A percentile compares a stretch with the other conserved stretches of the same genome.
Evolutionary conservation across 2,888 invertebrate species (phyloP).

Genomic region (Lamproptera curius): DNA sequence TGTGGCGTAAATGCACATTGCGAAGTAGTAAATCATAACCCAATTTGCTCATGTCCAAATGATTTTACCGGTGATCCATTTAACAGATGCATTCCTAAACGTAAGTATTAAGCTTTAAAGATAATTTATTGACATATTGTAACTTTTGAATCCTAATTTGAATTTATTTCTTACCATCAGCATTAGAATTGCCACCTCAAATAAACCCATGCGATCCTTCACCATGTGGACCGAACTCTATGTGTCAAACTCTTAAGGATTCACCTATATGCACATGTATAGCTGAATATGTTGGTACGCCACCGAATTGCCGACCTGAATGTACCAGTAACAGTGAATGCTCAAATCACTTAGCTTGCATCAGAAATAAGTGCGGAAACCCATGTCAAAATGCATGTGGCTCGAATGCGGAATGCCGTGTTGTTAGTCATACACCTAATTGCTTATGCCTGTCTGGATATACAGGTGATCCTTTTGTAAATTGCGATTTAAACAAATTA

Average conservation of each 20-base stretch:
- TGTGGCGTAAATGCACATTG: conserved; percentile 86
- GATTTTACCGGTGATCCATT: conserved; percentile 87
- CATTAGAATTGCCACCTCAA: conserved; percentile 51
- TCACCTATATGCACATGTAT: conserved; percentile 84
- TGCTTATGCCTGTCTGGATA: conserved; percentile 82
- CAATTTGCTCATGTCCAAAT: conserved; percentile 85
- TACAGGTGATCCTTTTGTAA: conserved; percentile 84
- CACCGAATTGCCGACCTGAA: conserved; percentile 86
- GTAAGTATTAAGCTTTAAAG: conserved; percentile 58
- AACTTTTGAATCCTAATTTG: too few species aligned
- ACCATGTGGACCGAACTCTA: conserved; percentile 82
- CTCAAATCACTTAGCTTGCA: conserved; percentile 81
- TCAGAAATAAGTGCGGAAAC: conserved; percentile 84
- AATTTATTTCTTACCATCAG: conserved; percentile 39
- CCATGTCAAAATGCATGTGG: conserved; percentile 87
- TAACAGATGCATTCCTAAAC: conserved; percentile 80
- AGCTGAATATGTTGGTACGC: conserved; percentile 81
- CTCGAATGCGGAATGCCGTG: conserved; percentile 83
- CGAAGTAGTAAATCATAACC: conserved; percentile 86
- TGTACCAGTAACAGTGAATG: conserved; percentile 86
- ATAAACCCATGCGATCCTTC: conserved; percentile 82
- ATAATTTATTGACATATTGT: too few species aligned
- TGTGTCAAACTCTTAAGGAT: conserved; percentile 80
- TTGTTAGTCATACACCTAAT: conserved; percentile 84
- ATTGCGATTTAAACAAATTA: conserved; percentile 69